Base-by-base conservation (phyloP, 2,113 vertebrate genomes). In the Willisornis vidua region DNA sequence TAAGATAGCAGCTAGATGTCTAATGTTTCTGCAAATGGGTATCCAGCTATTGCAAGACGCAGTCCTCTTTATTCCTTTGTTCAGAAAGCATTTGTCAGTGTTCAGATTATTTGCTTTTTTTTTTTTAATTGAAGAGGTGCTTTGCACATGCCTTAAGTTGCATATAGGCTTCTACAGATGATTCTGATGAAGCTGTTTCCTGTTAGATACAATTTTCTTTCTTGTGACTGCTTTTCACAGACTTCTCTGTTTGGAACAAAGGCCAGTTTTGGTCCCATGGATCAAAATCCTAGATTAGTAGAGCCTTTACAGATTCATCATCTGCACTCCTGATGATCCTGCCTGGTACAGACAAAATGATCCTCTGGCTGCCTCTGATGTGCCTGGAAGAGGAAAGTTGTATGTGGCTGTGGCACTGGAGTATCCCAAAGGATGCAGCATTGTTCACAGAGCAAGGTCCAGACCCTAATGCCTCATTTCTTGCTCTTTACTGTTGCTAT, bases 201-300 rank as follows among this genome's bases (percentile, higher is more conserved):
- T 31, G 19, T 58, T 58, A 66, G 24, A 66, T 33, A 12, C 4
- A 87, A 7, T 37, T 58, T 58, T 68, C 41, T 75, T 92, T 65
- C 57, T 67, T 43, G 15, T 55, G 45, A 59, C 3, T 9, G 4
- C 14, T 63, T 74, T 63, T 46, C 52, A 29, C 26, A 35, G 52
- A 63, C 2, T 67, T 72, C 33, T 74, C 29, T 65, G 7, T 52
- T 39, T 35, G 41, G 35, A 78, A 23, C 35, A 72, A 78, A 79
- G 19, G 12, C 19, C 17, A 2, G 9, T 71, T 82, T 74, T 25
- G 8, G 66, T 66, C 39, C 31, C 0, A 0, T 39, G 28, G n/a
- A 58, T 71, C 37, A 73, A 75, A 90, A 63, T 59, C 29, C 33
- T 67, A 18, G 4, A 59, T 19, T 33, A 77, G 33, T 8, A 71